Evolutionary conservation across 2,888 invertebrate genomes (phyloP).

Genomic region (Drosophila mayaguana): DNA sequence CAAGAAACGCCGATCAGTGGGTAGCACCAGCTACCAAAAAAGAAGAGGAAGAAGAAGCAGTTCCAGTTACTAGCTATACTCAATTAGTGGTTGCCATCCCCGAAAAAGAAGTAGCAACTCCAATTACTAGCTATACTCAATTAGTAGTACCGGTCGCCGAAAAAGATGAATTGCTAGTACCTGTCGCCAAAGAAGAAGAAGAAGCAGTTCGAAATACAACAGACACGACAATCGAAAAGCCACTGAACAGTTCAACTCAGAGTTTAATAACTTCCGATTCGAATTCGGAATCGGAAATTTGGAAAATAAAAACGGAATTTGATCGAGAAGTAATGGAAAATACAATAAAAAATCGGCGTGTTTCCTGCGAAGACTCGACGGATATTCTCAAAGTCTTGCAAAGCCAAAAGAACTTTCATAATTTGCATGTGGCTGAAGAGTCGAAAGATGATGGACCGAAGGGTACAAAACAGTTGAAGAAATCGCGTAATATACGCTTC

Average conservation of each 20-base stretch:
- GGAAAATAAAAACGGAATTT: neutral
- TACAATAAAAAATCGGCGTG: neutral
- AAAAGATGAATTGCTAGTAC: neutral
- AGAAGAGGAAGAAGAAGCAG: neutral
- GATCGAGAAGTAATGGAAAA: neutral
- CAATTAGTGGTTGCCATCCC: neutral
- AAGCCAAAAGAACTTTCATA: neutral
- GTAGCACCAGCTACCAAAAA: neutral
- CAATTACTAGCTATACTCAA: no score
- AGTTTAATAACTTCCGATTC: neutral
- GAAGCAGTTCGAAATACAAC: no score
- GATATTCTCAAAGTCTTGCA: neutral
- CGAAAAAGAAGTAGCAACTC: no score
- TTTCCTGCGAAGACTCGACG: no score
- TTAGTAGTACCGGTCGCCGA: no score
- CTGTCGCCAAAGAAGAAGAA: no score
- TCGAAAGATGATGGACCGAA: neutral
- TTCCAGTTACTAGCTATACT: neutral
- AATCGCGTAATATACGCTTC: slow-evolving; percentile 21
- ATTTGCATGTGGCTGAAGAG: neutral
- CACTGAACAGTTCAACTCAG: neutral
- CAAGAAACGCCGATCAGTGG: neutral
- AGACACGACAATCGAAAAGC: no score
- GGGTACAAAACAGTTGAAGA: slow-evolving; percentile 13
- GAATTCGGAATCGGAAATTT: neutral